Evolutionary conservation across 2,888 invertebrate genomes (phyloP).

Genomic region (Colletes collaris): DNA sequence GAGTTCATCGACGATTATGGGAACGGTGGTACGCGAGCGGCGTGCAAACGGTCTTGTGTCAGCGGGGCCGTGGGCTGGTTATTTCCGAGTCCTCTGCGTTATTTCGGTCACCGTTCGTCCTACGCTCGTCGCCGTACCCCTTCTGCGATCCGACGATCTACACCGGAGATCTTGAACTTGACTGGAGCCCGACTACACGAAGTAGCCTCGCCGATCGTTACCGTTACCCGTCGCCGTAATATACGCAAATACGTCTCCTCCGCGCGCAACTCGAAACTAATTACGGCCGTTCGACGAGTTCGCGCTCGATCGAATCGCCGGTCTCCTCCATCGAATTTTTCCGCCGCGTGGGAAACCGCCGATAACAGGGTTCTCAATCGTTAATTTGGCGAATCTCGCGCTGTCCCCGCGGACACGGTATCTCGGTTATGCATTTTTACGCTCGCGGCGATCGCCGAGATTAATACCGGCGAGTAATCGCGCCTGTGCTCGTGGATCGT

Average conservation of each 20-base stretch:
- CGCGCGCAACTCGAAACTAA: constrained; percentile 39
- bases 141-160: not conserved
- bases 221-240: constrained; percentile 63
- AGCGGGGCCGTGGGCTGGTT: constrained; percentile 16
- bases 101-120: constrained; percentile 55
- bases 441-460: not conserved
- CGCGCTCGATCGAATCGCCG: constrained; percentile 10
- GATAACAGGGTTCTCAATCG: constrained; percentile 48
- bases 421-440: constrained; percentile 5
- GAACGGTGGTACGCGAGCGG: constrained; percentile 23
- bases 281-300: constrained; percentile 39
- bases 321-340: not conserved
- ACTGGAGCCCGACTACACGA: constrained; percentile 35
- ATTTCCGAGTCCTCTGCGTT: constrained; percentile 25
- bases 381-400: constrained; percentile 16
- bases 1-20: constrained; percentile 51
- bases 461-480: not conserved
- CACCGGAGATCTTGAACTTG: constrained; percentile 63
- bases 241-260: constrained; percentile 47
- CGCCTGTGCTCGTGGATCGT: not conserved
- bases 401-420: not conserved
- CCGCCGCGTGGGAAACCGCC: constrained; percentile 46
- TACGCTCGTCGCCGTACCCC: constrained; percentile 13
- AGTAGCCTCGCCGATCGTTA: constrained; percentile 62
- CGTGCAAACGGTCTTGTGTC: constrained; percentile 61